Evolutionary conservation across 2,797 vertebrate genomes (phyloP), one percentile per base, ranked within the genome.

Genomic region (Gymnoscopelus microlampas): DNA sequence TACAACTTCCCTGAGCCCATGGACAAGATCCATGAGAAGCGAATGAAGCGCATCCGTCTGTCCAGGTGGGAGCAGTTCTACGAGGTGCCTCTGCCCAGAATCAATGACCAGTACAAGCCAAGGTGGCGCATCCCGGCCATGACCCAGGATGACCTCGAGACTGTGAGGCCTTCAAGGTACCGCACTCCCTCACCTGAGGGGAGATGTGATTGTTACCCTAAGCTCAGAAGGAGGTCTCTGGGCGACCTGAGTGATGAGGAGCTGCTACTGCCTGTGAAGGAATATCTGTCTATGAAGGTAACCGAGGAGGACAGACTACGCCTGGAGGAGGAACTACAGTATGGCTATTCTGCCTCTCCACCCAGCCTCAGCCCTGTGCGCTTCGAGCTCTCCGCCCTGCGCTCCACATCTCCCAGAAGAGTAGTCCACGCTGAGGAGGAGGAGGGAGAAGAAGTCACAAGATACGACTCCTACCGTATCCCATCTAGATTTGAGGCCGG

Each of bases 1-100:
- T 99, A 95, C 1, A 97, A 99, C 91, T 98, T 99, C 94, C 98
- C 98, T 29, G 98, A 96, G 82, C 97, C 97, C 53, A 93, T 98
- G 73, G 98, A 99, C 2, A 96, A 95, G 82, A 89, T 96, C 55
- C 90, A 90, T 53, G 95, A 98, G 87, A 98, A 98, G 85, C 94
- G 97, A 71, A 96, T 96, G 88, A 99, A 98, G 83, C 97, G 97
- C 56, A 98, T 99, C 76, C 96, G 98, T 53, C 96, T 99, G 63
- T 99, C 97, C 32, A 95, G 97, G 74, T 99, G 98, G 97, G 98
- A 99, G 56, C 96, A 98, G 86, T 99, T 98, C 91, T 99, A 99
- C 0, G 97, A 98, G 78, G 96, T 97, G 81, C 97, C 98, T 4
- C 88, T 99, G 66, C 95, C 95, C 71, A 96, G 98, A 68, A 96